These are phyloP conservation scores for Cettia cetti DNA, from an alignment of 2,113 vertebrate species.

Conservation along the genomic window DNA sequence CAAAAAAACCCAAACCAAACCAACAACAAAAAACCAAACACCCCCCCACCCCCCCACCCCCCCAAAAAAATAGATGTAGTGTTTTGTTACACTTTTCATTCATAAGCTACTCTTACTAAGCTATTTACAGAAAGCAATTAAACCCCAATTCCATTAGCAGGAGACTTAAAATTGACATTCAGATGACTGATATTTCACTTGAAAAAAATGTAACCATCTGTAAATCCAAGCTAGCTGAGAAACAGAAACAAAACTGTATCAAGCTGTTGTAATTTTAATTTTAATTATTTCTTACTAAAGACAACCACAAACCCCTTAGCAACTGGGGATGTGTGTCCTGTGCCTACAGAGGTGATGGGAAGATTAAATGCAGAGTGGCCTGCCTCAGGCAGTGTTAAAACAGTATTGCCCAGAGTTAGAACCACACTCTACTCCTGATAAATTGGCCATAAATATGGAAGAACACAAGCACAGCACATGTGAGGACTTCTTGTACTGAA, in stretches of 20 bases:
- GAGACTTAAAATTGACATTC: neutral
- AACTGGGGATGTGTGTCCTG: neutral
- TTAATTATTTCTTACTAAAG: neutral
- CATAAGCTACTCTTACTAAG: neutral
- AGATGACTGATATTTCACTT: neutral
- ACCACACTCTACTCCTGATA: neutral
- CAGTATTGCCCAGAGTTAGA: neutral
- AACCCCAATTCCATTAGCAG: neutral
- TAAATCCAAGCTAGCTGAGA: neutral
- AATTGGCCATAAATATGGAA: neutral
- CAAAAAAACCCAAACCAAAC: too few species aligned
- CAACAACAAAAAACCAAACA: too few species aligned
- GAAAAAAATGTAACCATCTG: neutral
- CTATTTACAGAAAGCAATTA: neutral
- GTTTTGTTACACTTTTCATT: neutral
- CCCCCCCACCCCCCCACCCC: too few species aligned
- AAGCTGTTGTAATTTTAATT: neutral
- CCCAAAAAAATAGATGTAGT: neutral
- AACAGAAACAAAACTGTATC: neutral
- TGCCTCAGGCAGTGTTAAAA: neutral
- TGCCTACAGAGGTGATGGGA: neutral
- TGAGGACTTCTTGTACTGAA: neutral
- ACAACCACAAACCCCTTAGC: neutral
- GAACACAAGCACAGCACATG: neutral
- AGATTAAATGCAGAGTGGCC: neutral